These are phyloP conservation scores for Eledona agricola DNA, from an alignment of 2,888 invertebrate genomes.

Conservation along the genomic window DNA sequence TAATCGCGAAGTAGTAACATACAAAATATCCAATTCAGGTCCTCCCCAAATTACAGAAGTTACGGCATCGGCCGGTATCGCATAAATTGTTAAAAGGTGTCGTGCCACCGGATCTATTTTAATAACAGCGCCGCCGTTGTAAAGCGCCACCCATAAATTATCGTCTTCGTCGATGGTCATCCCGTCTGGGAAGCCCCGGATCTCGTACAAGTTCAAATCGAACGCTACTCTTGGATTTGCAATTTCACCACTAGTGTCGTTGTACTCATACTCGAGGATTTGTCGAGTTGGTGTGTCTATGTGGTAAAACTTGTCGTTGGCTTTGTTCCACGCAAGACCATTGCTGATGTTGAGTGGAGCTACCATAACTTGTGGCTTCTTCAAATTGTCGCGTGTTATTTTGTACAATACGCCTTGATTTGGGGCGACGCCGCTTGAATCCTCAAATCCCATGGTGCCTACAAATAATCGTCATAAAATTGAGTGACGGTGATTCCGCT, in stretches of 20 bases:
- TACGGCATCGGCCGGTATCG: constrained; percentile 67
- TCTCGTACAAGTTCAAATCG: constrained; percentile 32
- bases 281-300: constrained; percentile 74
- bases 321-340: constrained; percentile 76
- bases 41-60: constrained; percentile 75
- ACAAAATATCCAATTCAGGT: constrained; percentile 67
- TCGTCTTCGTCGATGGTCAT: constrained; percentile 82
- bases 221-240: constrained; percentile 45
- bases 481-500: constrained; percentile 60
- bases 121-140: constrained; percentile 69
- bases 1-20: constrained; percentile 67
- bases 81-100: constrained; percentile 61
- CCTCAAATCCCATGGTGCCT: constrained; percentile 72
- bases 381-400: constrained; percentile 57
- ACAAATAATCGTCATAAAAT: constrained; percentile 13
- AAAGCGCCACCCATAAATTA: constrained; percentile 78
- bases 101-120: constrained; percentile 62
- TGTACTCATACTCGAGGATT: constrained; percentile 74
- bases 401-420: constrained; percentile 69
- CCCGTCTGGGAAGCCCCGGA: constrained; percentile 39
- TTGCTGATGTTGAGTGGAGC: constrained; percentile 72
- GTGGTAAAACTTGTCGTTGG: constrained; percentile 76
- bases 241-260: constrained; percentile 65
- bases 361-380: constrained; percentile 43
- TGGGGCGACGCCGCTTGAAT: constrained; percentile 56